Evolutionary conservation across 1,140 invertebrate genomes (phyloP).

Genomic region (Drosophila pectinifera): DNA sequence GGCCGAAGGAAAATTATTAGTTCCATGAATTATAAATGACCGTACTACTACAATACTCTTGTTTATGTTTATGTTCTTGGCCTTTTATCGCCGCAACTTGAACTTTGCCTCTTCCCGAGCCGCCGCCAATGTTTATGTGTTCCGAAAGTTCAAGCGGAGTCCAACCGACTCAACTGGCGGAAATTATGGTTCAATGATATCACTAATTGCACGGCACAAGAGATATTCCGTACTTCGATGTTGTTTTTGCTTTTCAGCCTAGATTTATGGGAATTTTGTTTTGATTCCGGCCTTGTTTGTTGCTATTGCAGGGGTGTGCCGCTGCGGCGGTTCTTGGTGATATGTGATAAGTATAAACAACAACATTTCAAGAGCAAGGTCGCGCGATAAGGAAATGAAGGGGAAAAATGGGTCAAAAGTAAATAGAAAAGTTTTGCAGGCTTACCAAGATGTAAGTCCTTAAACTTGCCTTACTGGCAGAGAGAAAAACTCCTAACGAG

Average conservation of each 20-base stretch:
- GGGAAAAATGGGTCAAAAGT: neutral
- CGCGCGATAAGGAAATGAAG: conserved; percentile 6
- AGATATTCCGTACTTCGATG: conserved; percentile 15
- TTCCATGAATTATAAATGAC: conserved; percentile 59
- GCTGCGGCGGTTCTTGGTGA: neutral
- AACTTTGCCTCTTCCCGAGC: conserved; percentile 15
- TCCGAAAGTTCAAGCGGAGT: conserved; percentile 41
- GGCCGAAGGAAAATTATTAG: conserved; percentile 59
- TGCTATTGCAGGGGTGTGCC: conserved; percentile 3
- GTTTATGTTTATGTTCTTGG: conserved; percentile 10
- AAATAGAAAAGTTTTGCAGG: neutral
- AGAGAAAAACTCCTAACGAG: conserved; percentile 19
- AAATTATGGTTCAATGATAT: conserved; percentile 52
- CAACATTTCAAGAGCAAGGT: conserved; percentile 32
- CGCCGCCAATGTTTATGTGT: neutral
- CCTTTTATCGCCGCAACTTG: conserved; percentile 20
- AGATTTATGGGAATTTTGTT: conserved; percentile 55
- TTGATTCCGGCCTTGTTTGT: conserved; percentile 23
- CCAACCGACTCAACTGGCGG: conserved; percentile 2
- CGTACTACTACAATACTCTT: conserved; percentile 11
- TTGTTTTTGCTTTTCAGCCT: conserved; percentile 15
- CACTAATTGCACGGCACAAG: conserved; percentile 47
- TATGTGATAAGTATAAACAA: conserved; percentile 22
- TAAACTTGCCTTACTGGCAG: neutral
- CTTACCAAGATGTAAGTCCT: too few species aligned